Conservation (phyloP, 2,113 vertebrate genomes). For the Phyllopteryx taeniolatus region DNA sequence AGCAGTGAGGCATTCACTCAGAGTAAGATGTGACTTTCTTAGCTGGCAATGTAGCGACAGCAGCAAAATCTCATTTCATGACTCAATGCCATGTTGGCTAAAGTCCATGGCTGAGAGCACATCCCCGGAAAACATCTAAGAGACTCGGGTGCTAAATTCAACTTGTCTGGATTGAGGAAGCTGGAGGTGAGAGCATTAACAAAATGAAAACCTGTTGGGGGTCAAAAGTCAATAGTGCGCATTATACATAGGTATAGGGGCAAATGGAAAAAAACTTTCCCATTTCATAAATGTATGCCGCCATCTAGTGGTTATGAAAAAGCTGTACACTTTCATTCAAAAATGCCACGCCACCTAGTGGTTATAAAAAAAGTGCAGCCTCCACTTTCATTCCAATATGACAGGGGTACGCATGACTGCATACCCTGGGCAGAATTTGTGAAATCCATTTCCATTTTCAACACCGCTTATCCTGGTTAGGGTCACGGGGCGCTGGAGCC, state of each 20-base stretch:
- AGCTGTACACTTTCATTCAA: too few relatives aligned
- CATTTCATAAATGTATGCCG: too few relatives aligned
- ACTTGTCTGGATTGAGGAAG: conserved; percentile 47
- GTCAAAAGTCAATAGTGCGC: too few relatives aligned
- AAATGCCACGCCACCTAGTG: too few relatives aligned
- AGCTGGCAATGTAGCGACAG: conserved; percentile 56
- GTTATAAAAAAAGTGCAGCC: too few relatives aligned
- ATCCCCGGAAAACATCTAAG: conserved; percentile 39
- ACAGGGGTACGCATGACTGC: too few relatives aligned
- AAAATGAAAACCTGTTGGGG: conserved; percentile 41
- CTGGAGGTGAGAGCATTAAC: conserved; percentile 45
- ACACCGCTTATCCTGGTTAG: too few relatives aligned
- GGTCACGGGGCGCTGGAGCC: too few relatives aligned
- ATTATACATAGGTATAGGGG: conserved; percentile 9
- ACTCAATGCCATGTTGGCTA: conserved; percentile 70
- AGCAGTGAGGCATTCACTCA: conserved; percentile 53
- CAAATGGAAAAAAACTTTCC: conserved; percentile 31
- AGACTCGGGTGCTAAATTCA: conserved; percentile 37
- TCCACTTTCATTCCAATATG: too few relatives aligned
- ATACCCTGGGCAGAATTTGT: too few relatives aligned
- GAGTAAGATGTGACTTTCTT: conserved; percentile 63
- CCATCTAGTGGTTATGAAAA: too few relatives aligned
- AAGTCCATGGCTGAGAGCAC: conserved; percentile 48
- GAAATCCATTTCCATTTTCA: too few relatives aligned
- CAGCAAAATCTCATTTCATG: conserved; percentile 75